A percentile compares a stretch with the other conserved stretches of the same genome.
Evolutionary conservation across 2,113 vertebrate species (phyloP).

Genomic region (zebrafish (Danio rerio)): GRCz12tu NC_133197.1:15843001-15843500

Average conservation of each 20-base stretch:
- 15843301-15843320: not conserved
- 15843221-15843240: not conserved
- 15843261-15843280: not conserved
- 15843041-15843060: too few relatives aligned
- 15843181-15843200: constrained; percentile 10
- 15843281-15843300: not conserved
- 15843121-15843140: too few relatives aligned
- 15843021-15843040: too few relatives aligned
- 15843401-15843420: constrained; percentile 26
- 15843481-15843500: constrained; percentile 26
- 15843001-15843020: too few relatives aligned
- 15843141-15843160: not conserved
- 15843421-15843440: not conserved
- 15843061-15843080: too few relatives aligned
- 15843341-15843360: constrained; percentile 25
- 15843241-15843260: not conserved
- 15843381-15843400: constrained; percentile 3
- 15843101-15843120: too few relatives aligned
- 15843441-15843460: constrained; percentile 45
- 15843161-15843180: not conserved
- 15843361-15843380: constrained; percentile 22
- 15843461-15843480: constrained; percentile 1
- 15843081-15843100: too few relatives aligned
- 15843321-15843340: constrained; percentile 14
- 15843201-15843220: not conserved